Percentiles rank a stretch among this genome's conserved stretches.
Evolutionary conservation across 2,113 vertebrate species (phyloP).

Genomic region (Craseonycteris thonglongyai): DNA sequence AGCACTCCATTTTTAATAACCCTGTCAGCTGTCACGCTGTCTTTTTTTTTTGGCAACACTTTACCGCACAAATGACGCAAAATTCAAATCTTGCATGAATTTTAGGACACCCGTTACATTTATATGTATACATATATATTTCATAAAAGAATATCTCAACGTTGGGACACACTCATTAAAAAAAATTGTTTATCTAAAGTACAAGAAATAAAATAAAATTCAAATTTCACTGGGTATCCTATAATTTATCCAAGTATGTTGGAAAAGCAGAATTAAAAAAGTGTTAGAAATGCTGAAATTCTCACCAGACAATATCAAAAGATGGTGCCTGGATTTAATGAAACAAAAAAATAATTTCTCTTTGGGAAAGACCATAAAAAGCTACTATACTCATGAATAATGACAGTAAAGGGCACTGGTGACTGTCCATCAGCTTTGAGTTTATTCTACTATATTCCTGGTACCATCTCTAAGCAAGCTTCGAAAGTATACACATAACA

Average conservation of each 20-base stretch:
- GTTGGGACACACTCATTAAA: background rate
- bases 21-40: too few relatives aligned
- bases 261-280: background rate
- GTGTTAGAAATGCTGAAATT: background rate
- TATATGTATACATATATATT: background rate
- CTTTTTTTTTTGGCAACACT: too few relatives aligned
- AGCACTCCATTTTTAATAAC: too few relatives aligned
- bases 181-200: background rate
- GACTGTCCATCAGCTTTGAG: background rate
- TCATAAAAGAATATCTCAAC: background rate
- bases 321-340: background rate
- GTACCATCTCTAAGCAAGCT: background rate
- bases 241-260: background rate
- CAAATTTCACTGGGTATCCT: background rate
- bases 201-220: too few relatives aligned
- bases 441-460: background rate
- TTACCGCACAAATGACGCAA: too few relatives aligned
- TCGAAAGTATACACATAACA: background rate
- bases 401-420: background rate
- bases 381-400: background rate
- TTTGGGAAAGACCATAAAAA: conserved; percentile 34
- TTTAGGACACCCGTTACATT: too few relatives aligned
- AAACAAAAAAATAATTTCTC: background rate
- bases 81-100: too few relatives aligned
- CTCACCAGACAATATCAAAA: background rate